phyloP scores from a whole-genome alignment of 2,797 vertebrate species.

The Crax fasciolata region DNA sequence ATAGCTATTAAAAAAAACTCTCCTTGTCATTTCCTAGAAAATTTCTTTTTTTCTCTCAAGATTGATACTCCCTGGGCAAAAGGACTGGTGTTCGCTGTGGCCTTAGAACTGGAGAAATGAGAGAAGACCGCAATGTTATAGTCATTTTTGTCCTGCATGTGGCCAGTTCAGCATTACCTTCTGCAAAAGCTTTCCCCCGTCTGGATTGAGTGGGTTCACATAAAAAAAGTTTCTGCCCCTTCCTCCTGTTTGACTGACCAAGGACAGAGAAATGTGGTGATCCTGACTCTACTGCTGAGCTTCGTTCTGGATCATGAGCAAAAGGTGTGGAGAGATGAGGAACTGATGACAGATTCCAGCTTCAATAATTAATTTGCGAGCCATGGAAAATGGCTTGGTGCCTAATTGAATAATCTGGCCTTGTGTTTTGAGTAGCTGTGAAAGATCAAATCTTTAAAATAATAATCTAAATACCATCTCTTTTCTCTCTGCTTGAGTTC shows the following conservation, averaged over 20 bases:
- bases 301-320: not conserved
- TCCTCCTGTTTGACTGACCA: not conserved
- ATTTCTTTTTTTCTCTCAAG: not conserved
- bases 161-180: not conserved
- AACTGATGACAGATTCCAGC: not conserved
- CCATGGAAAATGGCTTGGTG: conserved; percentile 38
- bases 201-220: not conserved
- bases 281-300: not conserved
- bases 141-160: not conserved
- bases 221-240: not conserved
- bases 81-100: not conserved
- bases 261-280: not conserved
- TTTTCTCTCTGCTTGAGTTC: conserved; percentile 63
- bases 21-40: conserved; percentile 12
- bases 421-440: conserved; percentile 29
- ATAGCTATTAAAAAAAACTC: conserved; percentile 25
- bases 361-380: conserved; percentile 46
- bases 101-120: not conserved
- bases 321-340: not conserved
- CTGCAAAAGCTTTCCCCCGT: not conserved
- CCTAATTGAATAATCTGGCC: conserved; percentile 60
- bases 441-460: conserved; percentile 60
- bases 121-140: not conserved
- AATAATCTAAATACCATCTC: conserved; percentile 40
- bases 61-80: not conserved